Evolutionary conservation across 2,113 vertebrate species (phyloP).

Genomic region (Peromyscus californicus): DNA sequence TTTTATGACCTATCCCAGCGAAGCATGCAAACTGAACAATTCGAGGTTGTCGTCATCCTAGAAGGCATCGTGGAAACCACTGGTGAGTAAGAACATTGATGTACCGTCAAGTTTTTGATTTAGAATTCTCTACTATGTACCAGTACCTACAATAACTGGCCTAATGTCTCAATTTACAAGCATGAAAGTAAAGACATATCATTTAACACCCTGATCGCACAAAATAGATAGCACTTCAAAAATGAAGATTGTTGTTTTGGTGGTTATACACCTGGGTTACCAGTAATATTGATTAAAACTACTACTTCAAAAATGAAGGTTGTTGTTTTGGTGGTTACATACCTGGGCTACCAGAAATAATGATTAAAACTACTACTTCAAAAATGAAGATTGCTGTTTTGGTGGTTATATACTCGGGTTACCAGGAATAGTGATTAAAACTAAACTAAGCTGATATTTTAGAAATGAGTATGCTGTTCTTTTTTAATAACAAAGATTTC

Average conservation of each 20-base stretch:
- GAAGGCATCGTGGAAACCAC: conserved; percentile 99
- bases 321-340: conserved; percentile 8
- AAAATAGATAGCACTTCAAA: conserved; percentile 33
- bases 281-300: not conserved
- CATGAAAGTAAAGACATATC: conserved; percentile 27
- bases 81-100: conserved; percentile 90
- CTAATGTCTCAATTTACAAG: not conserved
- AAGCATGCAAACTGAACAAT: conserved; percentile 99
- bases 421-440: not conserved
- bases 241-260: conserved; percentile 29
- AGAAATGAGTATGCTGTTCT: conserved; percentile 36
- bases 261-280: not conserved
- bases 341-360: not conserved
- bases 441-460: not conserved
- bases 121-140: conserved; percentile 1
- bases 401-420: not conserved
- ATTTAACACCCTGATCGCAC: conserved; percentile 41
- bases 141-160: not conserved
- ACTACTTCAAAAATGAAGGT: conserved; percentile 41
- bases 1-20: conserved; percentile 99
- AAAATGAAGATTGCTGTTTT: conserved; percentile 44
- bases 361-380: not conserved
- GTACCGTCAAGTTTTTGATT: conserved; percentile 53
- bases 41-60: conserved; percentile 99
- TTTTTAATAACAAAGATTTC: conserved; percentile 57